Conservation (phyloP, 1,140 invertebrate species). For the Drosophila persimilis region DNA sequence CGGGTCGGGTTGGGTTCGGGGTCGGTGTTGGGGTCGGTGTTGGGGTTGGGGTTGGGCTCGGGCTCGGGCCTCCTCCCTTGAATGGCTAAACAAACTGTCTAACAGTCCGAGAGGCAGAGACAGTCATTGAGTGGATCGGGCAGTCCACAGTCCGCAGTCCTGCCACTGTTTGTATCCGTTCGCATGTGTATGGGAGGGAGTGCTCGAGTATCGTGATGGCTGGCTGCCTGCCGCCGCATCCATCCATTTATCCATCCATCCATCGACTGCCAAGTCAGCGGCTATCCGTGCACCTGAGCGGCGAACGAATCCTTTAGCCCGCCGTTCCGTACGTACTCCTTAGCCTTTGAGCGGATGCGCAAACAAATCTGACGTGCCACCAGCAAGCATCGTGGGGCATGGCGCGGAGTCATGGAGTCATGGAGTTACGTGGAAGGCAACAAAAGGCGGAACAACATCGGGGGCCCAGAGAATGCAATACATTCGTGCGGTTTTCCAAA, state of each 20-base stretch:
- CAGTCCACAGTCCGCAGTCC: too few species aligned
- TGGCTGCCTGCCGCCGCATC: constrained; percentile 9
- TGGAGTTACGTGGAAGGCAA: constrained; percentile 10
- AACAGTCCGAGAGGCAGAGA: too few species aligned
- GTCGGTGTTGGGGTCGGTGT: too few species aligned
- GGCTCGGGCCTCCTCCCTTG: too few species aligned
- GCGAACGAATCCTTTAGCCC: constrained; percentile 30
- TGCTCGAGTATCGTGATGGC: constrained; percentile 21
- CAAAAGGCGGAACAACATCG: constrained; percentile 33
- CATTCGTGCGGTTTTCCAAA: constrained; percentile 60
- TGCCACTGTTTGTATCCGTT: too few species aligned
- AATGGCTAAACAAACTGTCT: too few species aligned
- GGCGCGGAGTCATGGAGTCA: background rate
- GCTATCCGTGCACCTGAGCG: constrained; percentile 2
- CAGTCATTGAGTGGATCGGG: too few species aligned
- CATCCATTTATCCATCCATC: constrained; percentile 22
- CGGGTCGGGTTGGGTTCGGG: too few species aligned
- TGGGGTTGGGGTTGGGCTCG: too few species aligned
- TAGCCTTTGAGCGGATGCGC: constrained; percentile 18
- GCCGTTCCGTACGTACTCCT: constrained; percentile 23
- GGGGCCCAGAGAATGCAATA: constrained; percentile 50
- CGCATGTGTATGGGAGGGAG: constrained; percentile 14
- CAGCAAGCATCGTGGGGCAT: constrained; percentile 2
- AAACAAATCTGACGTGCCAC: constrained; percentile 50
- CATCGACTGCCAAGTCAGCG: constrained; percentile 43